Evolutionary conservation across 2,113 vertebrate genomes (phyloP), one percentile per base, ranked within the genome.

Genomic region (Cavia porcellus): DNA sequence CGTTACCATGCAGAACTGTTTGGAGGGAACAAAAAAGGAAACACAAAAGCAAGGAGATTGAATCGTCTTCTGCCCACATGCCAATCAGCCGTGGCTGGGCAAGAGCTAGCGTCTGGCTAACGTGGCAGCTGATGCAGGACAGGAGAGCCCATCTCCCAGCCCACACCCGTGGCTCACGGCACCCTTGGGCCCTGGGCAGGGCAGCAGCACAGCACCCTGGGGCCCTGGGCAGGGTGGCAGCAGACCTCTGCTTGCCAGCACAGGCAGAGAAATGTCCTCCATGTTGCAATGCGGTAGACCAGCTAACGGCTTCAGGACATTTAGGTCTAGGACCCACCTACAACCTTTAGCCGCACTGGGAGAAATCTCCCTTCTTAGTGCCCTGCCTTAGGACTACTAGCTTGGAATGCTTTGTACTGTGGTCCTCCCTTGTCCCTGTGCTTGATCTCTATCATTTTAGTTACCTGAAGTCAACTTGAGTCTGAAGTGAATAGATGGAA

Each of bases 1-100:
- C 4, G 94, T 98, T 97, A 96, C 97, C 91, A 98, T 89, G 96
- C 96, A 96, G 91, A 96, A 96, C 62, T 96, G 74, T 96, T 95
- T 97, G 75, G 79, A 96, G 74, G 91, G 83, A 96, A 96, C 42
- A 90, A 88, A 88, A 72, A 91, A 89, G 1, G 79, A 64, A 47
- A 50, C 30, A 80, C 55, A 32, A 95, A 94, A 92, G 82, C 92
- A 94, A 88, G 55, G 82, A 86, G 57, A 90, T 86, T 68, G 61
- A 89, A 59, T 97, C 66, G 1, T 96, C 85, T 90, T 95, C 74
- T 28, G 83, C 25, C 38, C 88, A 66, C 90, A 95, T 64, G 92
- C 81, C 42, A 38, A 42, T 91, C 84, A 68, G 7, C 52, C 32
- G 19, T 52, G 85, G 38, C 64, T 95, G 38, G 2, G 38, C 42